phyloP scores from a whole-genome alignment of 2,888 invertebrate genomes.

The Dioctria linearis region DNA sequence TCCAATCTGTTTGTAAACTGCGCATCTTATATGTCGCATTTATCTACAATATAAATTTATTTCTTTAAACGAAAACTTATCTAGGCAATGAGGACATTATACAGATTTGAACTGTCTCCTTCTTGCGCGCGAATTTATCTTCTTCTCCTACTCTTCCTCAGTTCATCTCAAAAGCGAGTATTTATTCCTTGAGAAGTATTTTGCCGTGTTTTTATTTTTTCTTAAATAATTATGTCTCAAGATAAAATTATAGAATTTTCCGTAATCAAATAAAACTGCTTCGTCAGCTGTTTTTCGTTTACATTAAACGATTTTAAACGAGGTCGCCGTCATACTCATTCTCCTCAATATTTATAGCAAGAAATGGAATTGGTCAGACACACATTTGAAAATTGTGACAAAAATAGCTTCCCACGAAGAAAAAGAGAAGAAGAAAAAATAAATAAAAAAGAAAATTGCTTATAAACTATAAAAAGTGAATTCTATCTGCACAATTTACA shows the following conservation, averaged over 20 bases:
- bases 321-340: background rate
- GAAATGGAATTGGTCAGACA: constrained; percentile 2
- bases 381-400: constrained; percentile 6
- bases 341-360: background rate
- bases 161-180: too few species aligned
- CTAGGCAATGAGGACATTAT: constrained; percentile 15
- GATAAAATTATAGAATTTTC: background rate
- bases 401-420: constrained; percentile 23
- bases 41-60: too few species aligned
- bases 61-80: background rate
- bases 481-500: background rate
- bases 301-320: constrained; percentile 6
- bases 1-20: background rate
- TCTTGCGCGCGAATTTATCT: background rate
- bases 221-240: background rate
- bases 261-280: background rate
- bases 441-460: background rate
- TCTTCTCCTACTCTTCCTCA: too few species aligned
- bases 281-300: constrained; percentile 38
- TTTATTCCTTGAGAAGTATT: background rate
- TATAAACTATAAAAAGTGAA: background rate
- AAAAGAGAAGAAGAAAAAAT: background rate
- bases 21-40: background rate
- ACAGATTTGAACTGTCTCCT: constrained; percentile 28
- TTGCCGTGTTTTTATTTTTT: background rate